Base-by-base conservation (phyloP, 2,888 invertebrate species). In the Melanargia galathea region DNA sequence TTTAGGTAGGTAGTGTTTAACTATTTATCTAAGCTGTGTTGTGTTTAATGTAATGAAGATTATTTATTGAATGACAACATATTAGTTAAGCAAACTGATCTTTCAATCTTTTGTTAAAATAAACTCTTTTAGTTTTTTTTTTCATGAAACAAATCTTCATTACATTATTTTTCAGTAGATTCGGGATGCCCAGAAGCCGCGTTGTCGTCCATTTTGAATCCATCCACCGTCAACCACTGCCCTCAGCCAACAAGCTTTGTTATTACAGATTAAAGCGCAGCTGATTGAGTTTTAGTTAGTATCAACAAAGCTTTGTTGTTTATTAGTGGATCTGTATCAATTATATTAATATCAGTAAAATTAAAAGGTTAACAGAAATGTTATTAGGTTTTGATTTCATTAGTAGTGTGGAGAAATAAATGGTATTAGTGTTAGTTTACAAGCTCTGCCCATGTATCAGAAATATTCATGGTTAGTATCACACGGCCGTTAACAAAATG, bases 181-280 rank as follows among this genome's bases (percentile, higher is more conserved):
- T 76, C 79, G 78, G 80, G 84, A 80, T 82, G 81, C 87, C 87
- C 86, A 82, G 81, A 86, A 84, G 84, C 88, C 79, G 75, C 77
- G 71, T 73, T 70, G 71, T 78, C 70, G 60, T 74, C 73, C 67
- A 68, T 68, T 70, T n/a, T 70, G 69, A 67, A 73, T 77, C 79
- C 80, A 72, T 78, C 78, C 80, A 86, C 87, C 84, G 82, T 80
- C 81, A 74, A 77, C 83, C 86, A 80, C 81, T 82, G 78, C 81
- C 69, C 70, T 76, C 72, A 76, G 73, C 72, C 66, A 75, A 73
- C 62, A 69, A 66, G 69, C 60, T 60, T 62, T 61, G 67, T 65
- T 68, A 58, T 68, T 66, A 66, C 61, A 35, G 3, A 22, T 8
- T 13, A 24, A 59, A 54, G 43, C 58, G 40, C 6, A 33, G 16